Base-by-base conservation (phyloP, 1,140 invertebrate species). In the Procambarus virginalis region DNA sequence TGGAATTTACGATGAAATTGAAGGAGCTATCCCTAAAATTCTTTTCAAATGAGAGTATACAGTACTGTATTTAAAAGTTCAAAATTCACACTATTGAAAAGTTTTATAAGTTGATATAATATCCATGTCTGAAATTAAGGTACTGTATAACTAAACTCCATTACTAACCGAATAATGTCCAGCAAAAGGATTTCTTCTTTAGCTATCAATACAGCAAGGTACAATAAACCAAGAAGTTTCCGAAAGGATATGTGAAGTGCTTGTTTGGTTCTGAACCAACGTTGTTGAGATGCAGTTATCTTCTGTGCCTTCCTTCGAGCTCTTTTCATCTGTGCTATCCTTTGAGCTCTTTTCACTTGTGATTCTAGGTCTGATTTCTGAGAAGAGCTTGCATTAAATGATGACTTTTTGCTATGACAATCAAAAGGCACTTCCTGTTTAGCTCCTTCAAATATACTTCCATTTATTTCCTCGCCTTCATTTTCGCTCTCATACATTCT, bases 101-200 rank as follows among this genome's bases (percentile, higher is more conserved):
- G 34, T 34, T 34, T 34, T 34, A 34, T 34, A 34, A 34, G 34
- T 34, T 34, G 34, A 34, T 34, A 34, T 34, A 34, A 34, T 34
- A 34, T 34, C 34, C 34, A 34, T 34, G 34, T 34, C 34, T 34
- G 34, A 34, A 34, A 34, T 34, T 34, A 75, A n/a, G 8, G 70
- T 10, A 45, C 0, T 8, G 8, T 22, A 22, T 75, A 22, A 75
- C 8, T 22, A 45, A 75, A 9, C 8, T 55, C 51, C 20, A 70
- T 2, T 20, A 12, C 58, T 86, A 34, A 86, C 84, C 84, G 77
- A 17, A 86, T 86, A 34, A 86, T 78, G 45, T 86, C 84, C 58
- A 78, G 49, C 22, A 86, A 48, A 17, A 86, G 76, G 45, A 86
- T 78, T 12, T 86, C 51, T 45, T 86, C 84, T 75, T 79, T 73